phyloP scores from a whole-genome alignment of 2,888 invertebrate genomes.

The Nemotelus nigrinus region DNA sequence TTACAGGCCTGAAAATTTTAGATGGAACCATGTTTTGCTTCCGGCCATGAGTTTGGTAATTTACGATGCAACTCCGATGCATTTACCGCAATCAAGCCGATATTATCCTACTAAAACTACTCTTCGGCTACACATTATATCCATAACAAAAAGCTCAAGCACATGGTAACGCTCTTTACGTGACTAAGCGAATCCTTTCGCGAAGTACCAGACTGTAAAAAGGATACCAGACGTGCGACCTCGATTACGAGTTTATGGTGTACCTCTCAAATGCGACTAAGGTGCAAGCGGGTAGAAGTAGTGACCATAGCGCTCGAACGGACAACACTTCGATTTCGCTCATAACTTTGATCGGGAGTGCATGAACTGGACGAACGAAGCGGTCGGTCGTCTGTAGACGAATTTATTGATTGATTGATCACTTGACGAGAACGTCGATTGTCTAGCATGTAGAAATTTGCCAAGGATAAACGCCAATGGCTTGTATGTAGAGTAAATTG shows the following conservation, averaged over 20 bases:
- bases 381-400: constrained; percentile 18
- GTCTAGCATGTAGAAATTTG: constrained; percentile 7
- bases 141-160: background rate
- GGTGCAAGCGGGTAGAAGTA: constrained; percentile 1
- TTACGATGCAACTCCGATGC: background rate
- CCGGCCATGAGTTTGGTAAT: too few relatives aligned
- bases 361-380: constrained; percentile 47
- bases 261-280: background rate
- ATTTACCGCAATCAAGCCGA: background rate
- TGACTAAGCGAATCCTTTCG: constrained; percentile 41
- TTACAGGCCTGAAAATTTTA: too few relatives aligned
- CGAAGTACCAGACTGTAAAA: constrained; percentile 52
- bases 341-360: constrained; percentile 52
- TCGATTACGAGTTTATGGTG: constrained; percentile 6
- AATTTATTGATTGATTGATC: constrained; percentile 43
- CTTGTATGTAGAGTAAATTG: background rate
- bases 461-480: constrained; percentile 16
- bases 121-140: too few relatives aligned
- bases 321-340: background rate
- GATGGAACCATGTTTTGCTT: too few relatives aligned
- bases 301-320: background rate
- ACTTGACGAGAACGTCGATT: constrained; percentile 3
- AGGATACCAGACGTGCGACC: constrained; percentile 46
- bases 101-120: too few relatives aligned
- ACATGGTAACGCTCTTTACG: constrained; percentile 7